Percentiles rank a stretch among this genome's conserved stretches.
These are phyloP conservation scores for Tetramorium alpestre DNA, from an alignment of 1,140 invertebrate genomes.

Conservation along the genomic window DNA sequence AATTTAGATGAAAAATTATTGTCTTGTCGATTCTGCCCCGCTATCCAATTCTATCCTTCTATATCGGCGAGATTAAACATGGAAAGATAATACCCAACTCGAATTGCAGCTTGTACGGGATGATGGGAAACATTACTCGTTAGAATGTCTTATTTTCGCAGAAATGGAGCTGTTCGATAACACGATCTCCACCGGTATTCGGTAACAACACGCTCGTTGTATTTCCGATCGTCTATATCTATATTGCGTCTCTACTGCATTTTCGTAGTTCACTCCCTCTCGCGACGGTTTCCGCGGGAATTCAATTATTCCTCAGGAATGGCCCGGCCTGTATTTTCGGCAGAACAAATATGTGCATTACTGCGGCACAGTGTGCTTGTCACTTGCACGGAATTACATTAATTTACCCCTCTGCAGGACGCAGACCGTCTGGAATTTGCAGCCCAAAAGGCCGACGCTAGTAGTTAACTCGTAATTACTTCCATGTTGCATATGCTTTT, in stretches of 20 bases:
- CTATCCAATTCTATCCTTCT: conserved; percentile 1
- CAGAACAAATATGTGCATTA: conserved; percentile 45
- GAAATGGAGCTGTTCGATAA: conserved; percentile 26
- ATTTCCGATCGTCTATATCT: neutral
- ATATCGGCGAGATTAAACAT: conserved; percentile 13
- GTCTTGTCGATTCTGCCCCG: neutral
- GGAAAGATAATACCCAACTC: conserved; percentile 1
- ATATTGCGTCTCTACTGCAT: conserved; percentile 16
- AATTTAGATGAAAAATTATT: conserved; percentile 39
- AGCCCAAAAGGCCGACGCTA: conserved; percentile 18
- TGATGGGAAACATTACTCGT: neutral
- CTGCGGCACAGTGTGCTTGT: conserved; percentile 32
- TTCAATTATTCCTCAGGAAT: conserved; percentile 61
- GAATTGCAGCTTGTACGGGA: neutral
- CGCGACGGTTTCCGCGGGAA: conserved; percentile 39
- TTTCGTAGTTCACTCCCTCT: conserved; percentile 32
- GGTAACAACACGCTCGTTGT: conserved; percentile 3
- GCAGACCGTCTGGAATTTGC: conserved; percentile 48
- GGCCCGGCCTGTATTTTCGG: conserved; percentile 40
- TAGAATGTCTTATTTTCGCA: conserved; percentile 34
- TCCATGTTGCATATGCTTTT: conserved; percentile 26
- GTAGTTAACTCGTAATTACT: conserved; percentile 20
- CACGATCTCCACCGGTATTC: conserved; percentile 9
- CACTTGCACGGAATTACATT: conserved; percentile 61
- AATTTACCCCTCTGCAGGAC: conserved; percentile 37